Percentiles rank a stretch among this genome's conserved stretches.
phyloP scores from a whole-genome alignment of 1,140 invertebrate genomes.

The Lutraria rhynchaena region DNA sequence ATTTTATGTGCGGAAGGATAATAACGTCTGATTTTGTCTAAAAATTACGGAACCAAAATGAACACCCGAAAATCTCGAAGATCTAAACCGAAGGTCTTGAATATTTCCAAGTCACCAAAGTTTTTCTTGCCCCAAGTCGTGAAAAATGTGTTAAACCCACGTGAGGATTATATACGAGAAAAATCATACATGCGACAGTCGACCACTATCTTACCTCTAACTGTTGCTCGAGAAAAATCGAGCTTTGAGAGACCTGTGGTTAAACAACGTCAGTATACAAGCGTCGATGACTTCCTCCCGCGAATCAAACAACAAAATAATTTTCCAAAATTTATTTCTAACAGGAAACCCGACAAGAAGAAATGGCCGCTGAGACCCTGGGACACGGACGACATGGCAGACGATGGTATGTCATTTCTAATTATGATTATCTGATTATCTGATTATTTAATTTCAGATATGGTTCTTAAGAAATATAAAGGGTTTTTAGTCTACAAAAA shows the following conservation, averaged over 20 bases:
- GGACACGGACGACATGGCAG: constrained; percentile 11
- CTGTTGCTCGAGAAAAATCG: neutral
- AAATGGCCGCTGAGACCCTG: constrained; percentile 16
- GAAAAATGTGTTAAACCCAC: neutral
- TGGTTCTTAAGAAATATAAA: no score
- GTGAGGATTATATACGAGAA: neutral
- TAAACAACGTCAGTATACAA: neutral
- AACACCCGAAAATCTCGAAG: neutral
- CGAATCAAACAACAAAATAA: neutral
- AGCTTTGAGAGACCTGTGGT: neutral
- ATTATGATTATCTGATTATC: no score
- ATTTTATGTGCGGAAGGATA: neutral
- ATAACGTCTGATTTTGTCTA: neutral
- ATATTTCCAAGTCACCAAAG: neutral
- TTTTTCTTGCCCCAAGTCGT: neutral
- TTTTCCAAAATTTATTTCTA: neutral
- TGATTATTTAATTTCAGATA: no score
- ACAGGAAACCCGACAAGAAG: constrained; percentile 36
- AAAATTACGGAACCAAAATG: neutral
- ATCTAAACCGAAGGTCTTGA: neutral
- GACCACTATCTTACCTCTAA: neutral
- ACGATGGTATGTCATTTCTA: constrained; percentile 47
- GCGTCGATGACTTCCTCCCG: constrained; percentile 1
- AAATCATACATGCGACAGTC: constrained; percentile 1
- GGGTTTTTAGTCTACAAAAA: no score